phyloP scores from a whole-genome alignment of 2,888 invertebrate species.

The Dolomedes plantarius region DNA sequence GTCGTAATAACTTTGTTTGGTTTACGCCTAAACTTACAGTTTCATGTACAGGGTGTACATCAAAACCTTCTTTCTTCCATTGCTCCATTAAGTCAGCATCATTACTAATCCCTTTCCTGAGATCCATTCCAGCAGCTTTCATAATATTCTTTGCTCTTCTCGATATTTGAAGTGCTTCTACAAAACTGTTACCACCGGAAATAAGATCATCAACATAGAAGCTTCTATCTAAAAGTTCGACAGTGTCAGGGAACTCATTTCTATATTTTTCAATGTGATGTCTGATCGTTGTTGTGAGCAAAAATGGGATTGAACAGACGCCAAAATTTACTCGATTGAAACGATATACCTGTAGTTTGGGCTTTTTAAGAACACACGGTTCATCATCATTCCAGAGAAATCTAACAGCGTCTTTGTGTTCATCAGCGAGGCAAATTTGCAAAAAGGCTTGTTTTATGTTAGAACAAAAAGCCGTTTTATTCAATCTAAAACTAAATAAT shows the following conservation, averaged over 20 bases:
- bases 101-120: background rate
- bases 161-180: background rate
- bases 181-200: background rate
- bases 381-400: background rate
- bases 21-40: background rate
- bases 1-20: background rate
- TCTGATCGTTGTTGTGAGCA: background rate
- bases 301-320: background rate
- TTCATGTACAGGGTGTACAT: background rate
- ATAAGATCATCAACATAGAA: constrained; percentile 5
- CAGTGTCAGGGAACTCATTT: background rate
- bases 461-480: background rate
- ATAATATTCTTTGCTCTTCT: background rate
- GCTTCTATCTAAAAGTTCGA: background rate
- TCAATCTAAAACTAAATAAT: background rate
- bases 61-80: background rate
- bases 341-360: background rate
- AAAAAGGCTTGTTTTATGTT: background rate
- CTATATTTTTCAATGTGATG: background rate
- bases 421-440: background rate
- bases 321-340: background rate
- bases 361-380: too few relatives aligned
- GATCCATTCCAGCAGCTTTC: background rate
- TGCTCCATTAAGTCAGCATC: background rate
- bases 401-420: background rate